Base-by-base conservation (phyloP, 1,140 invertebrate species). In the Macrocentrus cingulum region DNA sequence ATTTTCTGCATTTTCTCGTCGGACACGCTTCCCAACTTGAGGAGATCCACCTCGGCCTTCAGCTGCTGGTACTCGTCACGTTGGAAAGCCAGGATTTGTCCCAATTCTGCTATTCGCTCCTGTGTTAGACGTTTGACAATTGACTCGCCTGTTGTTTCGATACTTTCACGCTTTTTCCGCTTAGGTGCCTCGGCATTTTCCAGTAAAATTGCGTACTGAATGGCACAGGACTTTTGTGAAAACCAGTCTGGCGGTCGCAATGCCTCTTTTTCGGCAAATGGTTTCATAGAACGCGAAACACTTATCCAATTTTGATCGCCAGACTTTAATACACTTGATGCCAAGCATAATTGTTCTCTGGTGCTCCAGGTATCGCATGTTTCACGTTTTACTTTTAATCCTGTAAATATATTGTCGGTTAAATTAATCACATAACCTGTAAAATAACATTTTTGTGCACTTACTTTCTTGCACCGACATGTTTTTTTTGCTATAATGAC, bases 221-320 rank as follows among this genome's bases (percentile, higher is more conserved):
- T 84, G 1, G 92, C 92, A 83, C 94, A 97, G 64, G 92, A 88
- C 76, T 94, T 95, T 69, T 92, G 91, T 0, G 91, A 93, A 74
- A 94, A 96, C 91, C 92, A 97, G 73, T 97, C 94, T 0, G 81
- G 66, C 1, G 93, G 91, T 56, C 91, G 76, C 55, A 62, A 13
- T 1, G 66, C 61, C 45, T 87, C 87, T 50, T 85, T 83, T 66
- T 95, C 91, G 0, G 85, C 84, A 66, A 85, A 87, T 56, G 80
- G 85, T 79, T 86, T 92, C 64, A 85, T 82, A 56, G 81, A 88
- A 59, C 93, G 80, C 29, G 92, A 93, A 0, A 97, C 93, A 0
- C 90, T 91, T 71, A 92, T 92, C 93, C 94, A 97, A 74, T 96
- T 97, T 76, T 95, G 93, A 75, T 97, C 94, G 0, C 93, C 93